Conservation (phyloP, 2,888 invertebrate species). For the Myopa testacea region DNA sequence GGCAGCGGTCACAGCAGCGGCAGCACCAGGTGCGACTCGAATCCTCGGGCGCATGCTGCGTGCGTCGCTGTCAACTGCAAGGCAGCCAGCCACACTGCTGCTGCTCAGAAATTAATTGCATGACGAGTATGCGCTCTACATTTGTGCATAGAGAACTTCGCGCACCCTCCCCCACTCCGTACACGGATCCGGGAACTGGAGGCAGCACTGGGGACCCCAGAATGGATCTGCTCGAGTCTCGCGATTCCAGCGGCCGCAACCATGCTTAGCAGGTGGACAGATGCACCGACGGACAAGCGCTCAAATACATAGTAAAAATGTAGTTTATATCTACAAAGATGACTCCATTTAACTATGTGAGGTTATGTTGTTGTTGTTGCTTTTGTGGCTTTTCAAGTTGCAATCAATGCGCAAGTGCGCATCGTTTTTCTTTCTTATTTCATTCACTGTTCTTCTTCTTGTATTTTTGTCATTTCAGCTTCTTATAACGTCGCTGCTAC, state of each 20-base stretch:
- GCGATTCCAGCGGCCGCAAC: no score
- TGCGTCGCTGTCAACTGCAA: constrained; percentile 12
- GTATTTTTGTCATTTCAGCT: not conserved
- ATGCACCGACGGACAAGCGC: not conserved
- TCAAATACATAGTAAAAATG: not conserved
- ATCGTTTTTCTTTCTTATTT: not conserved
- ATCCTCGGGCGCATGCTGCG: constrained; percentile 34
- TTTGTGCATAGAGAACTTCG: not conserved
- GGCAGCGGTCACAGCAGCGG: not conserved
- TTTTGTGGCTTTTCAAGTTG: constrained; percentile 7
- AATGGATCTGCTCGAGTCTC: no score
- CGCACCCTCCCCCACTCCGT: not conserved
- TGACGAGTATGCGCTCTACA: not conserved
- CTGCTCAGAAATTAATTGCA: constrained; percentile 17
- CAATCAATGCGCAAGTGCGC: constrained; percentile 22
- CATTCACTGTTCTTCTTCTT: not conserved
- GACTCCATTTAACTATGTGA: constrained; percentile 15
- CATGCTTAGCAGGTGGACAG: not conserved
- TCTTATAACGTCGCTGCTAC: not conserved
- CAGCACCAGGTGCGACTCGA: constrained; percentile 36
- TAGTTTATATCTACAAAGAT: constrained; percentile 12
- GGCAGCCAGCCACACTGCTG: not conserved
- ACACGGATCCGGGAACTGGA: not conserved
- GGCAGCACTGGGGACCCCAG: not conserved
- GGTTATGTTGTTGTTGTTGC: constrained; percentile 5